Evolutionary conservation across 1,140 invertebrate genomes (phyloP), one percentile per base, ranked within the genome.

Genomic region (Drosophila tani): DNA sequence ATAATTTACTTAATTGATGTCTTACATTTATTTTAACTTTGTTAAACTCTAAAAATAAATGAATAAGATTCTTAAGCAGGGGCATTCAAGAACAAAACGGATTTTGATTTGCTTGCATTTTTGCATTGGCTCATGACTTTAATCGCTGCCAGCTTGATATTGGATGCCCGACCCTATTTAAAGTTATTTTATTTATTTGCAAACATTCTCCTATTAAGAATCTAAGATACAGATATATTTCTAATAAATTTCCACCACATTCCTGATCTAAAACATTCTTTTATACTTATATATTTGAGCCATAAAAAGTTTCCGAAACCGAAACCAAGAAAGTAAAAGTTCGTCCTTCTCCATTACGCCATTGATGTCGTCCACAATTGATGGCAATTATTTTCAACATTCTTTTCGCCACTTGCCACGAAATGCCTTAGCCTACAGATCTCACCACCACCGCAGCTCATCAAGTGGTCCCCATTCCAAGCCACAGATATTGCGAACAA

Each of bases 351-450:
- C 12, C 38, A 71, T 58, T 32, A n/a, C 65, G 41, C 47, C 38
- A 73, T 58, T 73, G 53, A 73, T 73, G 27, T 73, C 45, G 27
- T 73, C 45, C 68, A 41, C 53, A 43, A 60, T 68, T 70, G 67
- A 70, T 56, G 67, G 21, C 67, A 73, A 51, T 74, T 74, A 73
- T 51, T 74, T 74, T 17, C 29, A 60, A 45, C 29, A 60, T 74
- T 60, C 53, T 27, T 73, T 73, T 45, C 7, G 53, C 55, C 68
- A 60, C 70, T 74, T 74, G 55, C 69, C 68, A 73, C 67, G 38
- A 71, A 73, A 50, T 51, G 38, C 17, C 45, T 27, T 19, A 32
- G 68, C 35, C 50, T 19, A 68, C 40, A 67, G 45, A 46, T 68
- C 66, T 35, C 53, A 56, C 53, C 53, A 55, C 59, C 67, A 70